Base-by-base conservation (phyloP, 2,113 vertebrate species). In the Ctenodactylus gundi region DNA sequence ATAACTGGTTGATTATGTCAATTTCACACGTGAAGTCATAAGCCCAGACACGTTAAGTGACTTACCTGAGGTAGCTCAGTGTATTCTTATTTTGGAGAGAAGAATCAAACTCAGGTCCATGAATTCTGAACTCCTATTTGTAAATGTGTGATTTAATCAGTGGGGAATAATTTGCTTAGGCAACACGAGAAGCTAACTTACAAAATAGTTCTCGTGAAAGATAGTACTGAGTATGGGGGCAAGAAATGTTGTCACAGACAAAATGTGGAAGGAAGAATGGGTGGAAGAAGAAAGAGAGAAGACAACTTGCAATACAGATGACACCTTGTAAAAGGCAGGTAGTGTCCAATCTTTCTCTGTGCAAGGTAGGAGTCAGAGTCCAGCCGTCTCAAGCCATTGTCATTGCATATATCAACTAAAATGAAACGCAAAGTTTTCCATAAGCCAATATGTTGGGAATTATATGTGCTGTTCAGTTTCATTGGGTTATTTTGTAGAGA, bases 401-500 rank as follows among this genome's bases (percentile, higher is more conserved):
- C 67, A 41, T 27, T 25, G 57, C 44, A 73, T 20, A 1, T 29
- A 73, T 62, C 75, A 62, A 36, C 44, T 36, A 29, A 87, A 72
- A n/a, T 27, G 77, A 82, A 85, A 76, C 39, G 8, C 55, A 39
- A 36, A 41, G 11, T 39, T 94, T 93, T 88, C 36, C 27, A 53
- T 6, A 67, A 49, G 81, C 55, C 62, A 76, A 39, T 67, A 57
- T 85, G 6, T 27, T n/a, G 34, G 92, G 81, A 87, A 41, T 39
- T 12, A 14, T 27, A 64, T 25, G 23, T 82, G 29, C 39, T 80
- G 27, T 58, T 88, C 91, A 51, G 44, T 85, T 62, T 88, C 15
- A 81, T 20, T 62, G 9, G 34, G n/a, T 64, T 75, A 91, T 90
- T 95, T 95, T 93, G 62, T 73, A 86, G 82, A 92, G 57, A 67